Conservation (phyloP, 2,888 invertebrate genomes). For the Thymelicus lineola region DNA sequence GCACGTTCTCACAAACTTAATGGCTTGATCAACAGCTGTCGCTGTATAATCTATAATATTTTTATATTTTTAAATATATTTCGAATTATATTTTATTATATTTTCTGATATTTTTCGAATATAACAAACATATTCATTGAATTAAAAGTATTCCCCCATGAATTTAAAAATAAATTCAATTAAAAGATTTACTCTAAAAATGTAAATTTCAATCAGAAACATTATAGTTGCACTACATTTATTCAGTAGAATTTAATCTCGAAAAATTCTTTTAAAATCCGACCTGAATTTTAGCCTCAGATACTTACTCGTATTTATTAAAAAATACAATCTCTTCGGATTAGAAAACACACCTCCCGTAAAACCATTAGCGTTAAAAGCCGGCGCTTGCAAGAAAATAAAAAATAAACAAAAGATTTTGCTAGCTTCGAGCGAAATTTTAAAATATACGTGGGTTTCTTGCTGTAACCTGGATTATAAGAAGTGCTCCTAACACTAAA, state of each 20-base stretch:
- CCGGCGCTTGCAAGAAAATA: conserved; percentile 29
- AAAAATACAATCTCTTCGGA: conserved; percentile 34
- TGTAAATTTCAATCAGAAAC: too few relatives aligned
- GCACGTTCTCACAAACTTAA: too few relatives aligned
- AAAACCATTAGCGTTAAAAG: conserved; percentile 35
- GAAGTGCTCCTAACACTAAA: not conserved
- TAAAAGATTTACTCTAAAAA: too few relatives aligned
- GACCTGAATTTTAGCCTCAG: conserved; percentile 23
- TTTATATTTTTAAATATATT: too few relatives aligned
- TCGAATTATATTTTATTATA: too few relatives aligned
- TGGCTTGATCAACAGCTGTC: too few relatives aligned
- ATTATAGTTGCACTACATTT: not conserved
- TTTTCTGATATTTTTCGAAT: too few relatives aligned
- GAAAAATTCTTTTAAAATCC: conserved; percentile 24
- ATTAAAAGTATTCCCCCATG: too few relatives aligned
- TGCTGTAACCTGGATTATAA: conserved; percentile 5
- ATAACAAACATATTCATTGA: too few relatives aligned
- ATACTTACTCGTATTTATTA: conserved; percentile 28
- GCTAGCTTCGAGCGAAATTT: conserved; percentile 17
- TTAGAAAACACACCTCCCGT: conserved; percentile 34
- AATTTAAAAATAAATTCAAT: too few relatives aligned
- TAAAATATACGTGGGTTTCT: conserved; percentile 13
- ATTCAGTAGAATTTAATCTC: conserved; percentile 19
- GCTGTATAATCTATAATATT: too few relatives aligned
- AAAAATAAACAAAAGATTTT: conserved; percentile 19